Base-by-base conservation (phyloP, 2,888 invertebrate species). In the Dasysyrphus tricinctus region DNA sequence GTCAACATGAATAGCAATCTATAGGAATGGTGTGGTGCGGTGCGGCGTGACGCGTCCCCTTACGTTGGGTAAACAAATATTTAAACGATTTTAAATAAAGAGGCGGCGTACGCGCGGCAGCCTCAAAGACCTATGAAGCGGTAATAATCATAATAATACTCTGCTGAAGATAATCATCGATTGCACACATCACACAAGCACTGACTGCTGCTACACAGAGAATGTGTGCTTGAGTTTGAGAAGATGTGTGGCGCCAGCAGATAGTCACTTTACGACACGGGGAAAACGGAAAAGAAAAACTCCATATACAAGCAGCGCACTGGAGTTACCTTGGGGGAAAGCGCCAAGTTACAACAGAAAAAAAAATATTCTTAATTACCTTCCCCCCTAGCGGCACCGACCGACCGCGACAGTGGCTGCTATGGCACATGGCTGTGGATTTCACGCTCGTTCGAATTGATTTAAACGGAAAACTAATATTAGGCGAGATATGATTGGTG, bases 81-180 rank as follows among this genome's bases (percentile, higher is more conserved):
- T 72, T 82, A 74, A 82, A 79, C 74, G 75, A 78, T 51, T 72
- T 77, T 72, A 77, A 86, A 86, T 81, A 78, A 81, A 86, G 81
- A 82, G 86, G 75, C 75, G 82, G 82, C 67, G 76, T 86, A 69
- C 77, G 69, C 47, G 86, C 86, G 86, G 86, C 86, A 82, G 78
- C 75, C 86, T 86, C 86, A 86, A 86, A 86, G 82, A 42, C 72
- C 63, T 51, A 39, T 59, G 42, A 82, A 82, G 78, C 86, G 78
- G 74, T 86, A 86, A 84, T 84, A 84, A 86, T 86, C 86, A 82
- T 82, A 82, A 86, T 86, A 82, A 86, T 78, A 82, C 82, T 82
- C 86, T 82, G 75, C 65, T 47, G 59, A 65, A 86, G 86, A 86
- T 86, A 86, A 86, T 86, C 82, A 79, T 82, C 72, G 78, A 86